phyloP scores from a whole-genome alignment of 2,888 invertebrate species.

The Plagodis pulveraria region DNA sequence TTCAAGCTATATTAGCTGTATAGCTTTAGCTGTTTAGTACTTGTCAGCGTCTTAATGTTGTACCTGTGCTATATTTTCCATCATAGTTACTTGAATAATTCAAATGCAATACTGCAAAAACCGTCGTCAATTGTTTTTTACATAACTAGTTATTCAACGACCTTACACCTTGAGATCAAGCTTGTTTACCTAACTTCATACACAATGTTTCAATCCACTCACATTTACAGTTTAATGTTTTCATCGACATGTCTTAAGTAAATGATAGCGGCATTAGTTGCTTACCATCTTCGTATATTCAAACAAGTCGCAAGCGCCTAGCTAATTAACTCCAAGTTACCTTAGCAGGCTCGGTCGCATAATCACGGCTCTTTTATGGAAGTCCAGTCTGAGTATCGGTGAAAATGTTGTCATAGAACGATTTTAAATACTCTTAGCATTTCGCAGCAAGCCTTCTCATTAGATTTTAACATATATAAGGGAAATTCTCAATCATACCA shows the following conservation, averaged over 20 bases:
- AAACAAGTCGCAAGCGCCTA: slow-evolving; percentile 59
- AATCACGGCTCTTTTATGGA: slow-evolving; percentile 73
- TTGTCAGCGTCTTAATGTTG: too few species aligned
- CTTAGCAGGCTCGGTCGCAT: slow-evolving; percentile 74
- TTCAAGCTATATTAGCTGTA: too few species aligned
- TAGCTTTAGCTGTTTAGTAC: too few species aligned
- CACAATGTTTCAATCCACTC: slow-evolving; percentile 22
- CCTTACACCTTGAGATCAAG: slow-evolving; percentile 11
- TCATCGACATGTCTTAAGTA: slow-evolving; percentile 24
- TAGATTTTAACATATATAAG: slow-evolving; percentile 14
- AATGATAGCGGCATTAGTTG: slow-evolving; percentile 35
- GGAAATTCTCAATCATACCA: slow-evolving; percentile 28
- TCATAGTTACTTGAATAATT: too few species aligned
- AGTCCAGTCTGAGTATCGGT: slow-evolving; percentile 65
- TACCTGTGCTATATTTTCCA: too few species aligned
- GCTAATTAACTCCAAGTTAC: slow-evolving; percentile 76
- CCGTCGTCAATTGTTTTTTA: not conserved
- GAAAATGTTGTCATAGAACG: slow-evolving; percentile 79
- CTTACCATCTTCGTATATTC: slow-evolving; percentile 63
- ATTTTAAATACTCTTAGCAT: slow-evolving; percentile 70
- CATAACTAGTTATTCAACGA: not conserved
- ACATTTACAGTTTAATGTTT: slow-evolving; percentile 40
- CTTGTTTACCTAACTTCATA: slow-evolving; percentile 1
- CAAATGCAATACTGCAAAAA: too few species aligned
- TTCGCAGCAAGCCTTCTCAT: slow-evolving; percentile 44